phyloP scores from a whole-genome alignment of 2,797 vertebrate genomes.

The Eidolon dupreanum region DNA sequence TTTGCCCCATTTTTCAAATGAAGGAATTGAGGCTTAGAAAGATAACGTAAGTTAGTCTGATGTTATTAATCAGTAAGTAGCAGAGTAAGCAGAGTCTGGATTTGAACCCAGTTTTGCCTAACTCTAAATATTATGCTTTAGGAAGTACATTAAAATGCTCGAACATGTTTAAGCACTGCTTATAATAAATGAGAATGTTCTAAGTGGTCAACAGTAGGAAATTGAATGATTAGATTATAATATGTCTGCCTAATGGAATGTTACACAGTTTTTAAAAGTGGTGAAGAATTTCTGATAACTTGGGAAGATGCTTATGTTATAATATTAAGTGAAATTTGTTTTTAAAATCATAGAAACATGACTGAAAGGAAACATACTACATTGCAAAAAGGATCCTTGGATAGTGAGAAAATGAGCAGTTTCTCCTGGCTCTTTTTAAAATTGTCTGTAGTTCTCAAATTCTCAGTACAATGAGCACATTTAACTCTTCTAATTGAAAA shows the following conservation, averaged over 20 bases:
- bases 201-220: background rate
- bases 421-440: background rate
- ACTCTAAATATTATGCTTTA: background rate
- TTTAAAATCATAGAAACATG: background rate
- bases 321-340: background rate
- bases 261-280: slow-evolving; percentile 2
- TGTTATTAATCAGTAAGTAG: background rate
- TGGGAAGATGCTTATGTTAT: background rate
- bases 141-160: background rate
- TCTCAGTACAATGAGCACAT: background rate
- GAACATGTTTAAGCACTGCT: background rate
- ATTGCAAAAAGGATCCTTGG: background rate
- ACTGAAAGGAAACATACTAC: background rate
- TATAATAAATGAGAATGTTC: background rate
- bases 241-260: background rate
- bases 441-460: background rate
- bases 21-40: slow-evolving; percentile 3
- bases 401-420: background rate
- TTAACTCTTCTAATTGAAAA: background rate
- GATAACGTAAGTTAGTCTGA: background rate
- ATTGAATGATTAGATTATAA: background rate
- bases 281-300: background rate
- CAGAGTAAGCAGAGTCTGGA: background rate
- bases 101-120: background rate
- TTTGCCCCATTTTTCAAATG: background rate